Evolutionary conservation across 2,797 vertebrate genomes (phyloP).

Genomic region (Alca torda): DNA sequence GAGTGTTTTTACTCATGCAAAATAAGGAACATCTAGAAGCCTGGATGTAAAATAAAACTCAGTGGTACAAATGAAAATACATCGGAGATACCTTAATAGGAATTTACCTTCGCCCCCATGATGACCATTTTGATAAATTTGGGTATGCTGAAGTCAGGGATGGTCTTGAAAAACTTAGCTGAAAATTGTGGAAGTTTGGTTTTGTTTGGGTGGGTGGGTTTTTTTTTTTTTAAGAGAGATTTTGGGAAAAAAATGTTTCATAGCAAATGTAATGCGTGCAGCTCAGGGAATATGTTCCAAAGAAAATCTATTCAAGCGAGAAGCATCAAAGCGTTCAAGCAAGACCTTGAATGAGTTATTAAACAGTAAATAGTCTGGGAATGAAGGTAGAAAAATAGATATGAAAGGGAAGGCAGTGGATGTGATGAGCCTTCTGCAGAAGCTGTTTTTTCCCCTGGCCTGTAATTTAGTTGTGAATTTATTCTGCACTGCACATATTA

Average conservation of each 20-base stretch:
- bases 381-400: conserved; percentile 55
- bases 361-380: conserved; percentile 65
- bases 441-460: conserved; percentile 8
- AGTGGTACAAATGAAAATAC: background rate
- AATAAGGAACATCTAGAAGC: background rate
- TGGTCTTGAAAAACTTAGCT: background rate
- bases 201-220: background rate
- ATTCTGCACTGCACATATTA: conserved; percentile 20
- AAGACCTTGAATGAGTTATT: conserved; percentile 66
- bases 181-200: background rate
- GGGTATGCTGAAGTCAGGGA: background rate
- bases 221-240: background rate
- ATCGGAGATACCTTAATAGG: background rate
- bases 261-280: background rate
- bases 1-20: background rate
- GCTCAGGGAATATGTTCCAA: conserved; percentile 30
- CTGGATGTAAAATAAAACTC: background rate
- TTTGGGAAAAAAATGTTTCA: background rate
- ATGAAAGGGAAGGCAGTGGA: conserved; percentile 31
- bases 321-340: conserved; percentile 61
- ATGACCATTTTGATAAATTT: background rate
- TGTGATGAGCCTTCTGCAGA: conserved; percentile 40
- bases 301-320: conserved; percentile 52
- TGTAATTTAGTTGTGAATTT: conserved; percentile 51
- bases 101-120: background rate